Percentiles rank a stretch among this genome's conserved stretches.
phyloP scores from a whole-genome alignment of 2,113 vertebrate genomes.

The Otolemur garnettii region DNA sequence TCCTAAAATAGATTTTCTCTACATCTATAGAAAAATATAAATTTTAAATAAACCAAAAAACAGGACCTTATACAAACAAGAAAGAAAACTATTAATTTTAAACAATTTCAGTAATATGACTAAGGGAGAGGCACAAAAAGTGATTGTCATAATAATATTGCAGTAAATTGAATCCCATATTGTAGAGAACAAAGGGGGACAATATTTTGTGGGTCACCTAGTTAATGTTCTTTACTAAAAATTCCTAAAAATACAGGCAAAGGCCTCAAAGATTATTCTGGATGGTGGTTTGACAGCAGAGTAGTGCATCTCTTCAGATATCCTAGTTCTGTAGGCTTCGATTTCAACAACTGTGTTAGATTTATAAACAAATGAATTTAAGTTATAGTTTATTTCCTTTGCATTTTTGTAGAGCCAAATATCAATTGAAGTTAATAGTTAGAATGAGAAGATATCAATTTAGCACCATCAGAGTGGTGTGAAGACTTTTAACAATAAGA shows the following conservation, averaged over 20 bases:
- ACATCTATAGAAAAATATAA: background rate
- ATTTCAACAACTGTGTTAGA: background rate
- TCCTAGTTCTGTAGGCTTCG: background rate
- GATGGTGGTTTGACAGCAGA: background rate
- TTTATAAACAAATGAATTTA: conserved; percentile 52
- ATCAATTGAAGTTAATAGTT: conserved; percentile 3
- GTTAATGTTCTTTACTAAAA: background rate
- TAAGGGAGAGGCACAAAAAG: background rate
- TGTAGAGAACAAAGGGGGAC: background rate
- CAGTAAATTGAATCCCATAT: background rate
- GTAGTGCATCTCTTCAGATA: background rate
- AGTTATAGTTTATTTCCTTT: background rate
- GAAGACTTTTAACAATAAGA: background rate
- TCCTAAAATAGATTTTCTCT: background rate
- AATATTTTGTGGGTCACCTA: background rate
- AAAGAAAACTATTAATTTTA: background rate
- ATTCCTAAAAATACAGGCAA: fast-evolving
- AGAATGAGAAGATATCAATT: background rate
- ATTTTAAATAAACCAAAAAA: background rate
- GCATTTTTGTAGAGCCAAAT: background rate
- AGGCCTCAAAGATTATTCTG: background rate
- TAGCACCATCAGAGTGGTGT: background rate
- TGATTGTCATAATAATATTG: background rate
- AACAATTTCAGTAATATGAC: background rate
- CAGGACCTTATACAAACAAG: background rate